A percentile compares a stretch with the other conserved stretches of the same genome.
Conservation (phyloP, 2,888 invertebrate species). For the Baccha elongata region DNA sequence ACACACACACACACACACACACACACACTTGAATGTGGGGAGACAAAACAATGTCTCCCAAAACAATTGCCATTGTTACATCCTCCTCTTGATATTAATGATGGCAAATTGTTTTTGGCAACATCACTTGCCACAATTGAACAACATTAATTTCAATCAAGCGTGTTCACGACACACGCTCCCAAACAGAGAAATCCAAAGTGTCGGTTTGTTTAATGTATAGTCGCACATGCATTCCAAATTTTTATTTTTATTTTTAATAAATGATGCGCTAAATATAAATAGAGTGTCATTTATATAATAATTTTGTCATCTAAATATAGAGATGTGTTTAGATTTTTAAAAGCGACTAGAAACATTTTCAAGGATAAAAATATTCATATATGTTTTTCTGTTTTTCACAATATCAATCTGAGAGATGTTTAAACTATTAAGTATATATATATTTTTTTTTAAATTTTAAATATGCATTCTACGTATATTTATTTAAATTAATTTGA, state of each 20-base stretch:
- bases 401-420: constrained; percentile 6
- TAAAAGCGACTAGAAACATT: constrained; percentile 7
- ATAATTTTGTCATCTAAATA: constrained; percentile 54
- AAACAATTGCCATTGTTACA: constrained; percentile 37
- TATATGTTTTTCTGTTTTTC: background rate
- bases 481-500: constrained; percentile 42
- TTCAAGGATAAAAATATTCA: constrained; percentile 35
- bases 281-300: constrained; percentile 64
- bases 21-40: no score
- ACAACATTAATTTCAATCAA: constrained; percentile 66
- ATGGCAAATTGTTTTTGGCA: constrained; percentile 70
- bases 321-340: constrained; percentile 24
- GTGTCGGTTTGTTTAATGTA: no score
- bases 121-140: constrained; percentile 61
- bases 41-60: constrained; percentile 24
- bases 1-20: no score
- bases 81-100: constrained; percentile 27
- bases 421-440: constrained; percentile 57
- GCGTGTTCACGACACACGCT: constrained; percentile 48
- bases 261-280: constrained; percentile 28
- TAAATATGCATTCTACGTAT: constrained; percentile 17
- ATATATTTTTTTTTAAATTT: constrained; percentile 25
- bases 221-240: constrained; percentile 35
- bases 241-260: constrained; percentile 25
- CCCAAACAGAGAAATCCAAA: constrained; percentile 16